Conservation (phyloP, 2,888 invertebrate genomes). For the Nysson spinosus region DNA sequence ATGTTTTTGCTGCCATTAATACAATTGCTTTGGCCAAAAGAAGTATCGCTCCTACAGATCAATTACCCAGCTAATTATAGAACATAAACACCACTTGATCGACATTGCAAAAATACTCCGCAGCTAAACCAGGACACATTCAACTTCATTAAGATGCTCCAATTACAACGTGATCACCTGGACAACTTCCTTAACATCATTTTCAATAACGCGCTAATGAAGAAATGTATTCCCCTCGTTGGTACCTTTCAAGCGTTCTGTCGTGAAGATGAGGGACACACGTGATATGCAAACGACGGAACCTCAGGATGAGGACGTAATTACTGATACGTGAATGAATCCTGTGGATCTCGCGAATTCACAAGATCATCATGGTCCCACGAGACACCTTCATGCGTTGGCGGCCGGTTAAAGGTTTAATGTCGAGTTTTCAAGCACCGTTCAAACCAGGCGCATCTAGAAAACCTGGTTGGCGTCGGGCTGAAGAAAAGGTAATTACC, state of each 20-base stretch:
- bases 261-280: conserved; percentile 21
- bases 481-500: conserved; percentile 74
- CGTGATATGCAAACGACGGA: no score
- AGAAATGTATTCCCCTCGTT: conserved; percentile 22
- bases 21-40: no score
- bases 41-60: no score
- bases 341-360: conserved; percentile 29
- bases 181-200: conserved; percentile 5
- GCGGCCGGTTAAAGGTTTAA: conserved; percentile 27
- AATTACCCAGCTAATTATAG: no score
- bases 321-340: conserved; percentile 42
- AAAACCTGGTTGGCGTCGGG: conserved; percentile 58
- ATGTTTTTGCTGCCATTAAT: no score
- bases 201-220: conserved; percentile 3
- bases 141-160: no score
- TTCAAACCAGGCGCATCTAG: conserved; percentile 41
- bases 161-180: no score
- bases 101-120: no score
- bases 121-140: no score
- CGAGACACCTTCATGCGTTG: conserved; percentile 36
- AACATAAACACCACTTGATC: no score
- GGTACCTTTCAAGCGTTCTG: conserved; percentile 11
- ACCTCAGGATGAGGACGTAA: no score
- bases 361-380: conserved; percentile 37
- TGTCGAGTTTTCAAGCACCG: conserved; percentile 19